phyloP scores from a whole-genome alignment of 2,888 invertebrate genomes.

The Germaria angustata region DNA sequence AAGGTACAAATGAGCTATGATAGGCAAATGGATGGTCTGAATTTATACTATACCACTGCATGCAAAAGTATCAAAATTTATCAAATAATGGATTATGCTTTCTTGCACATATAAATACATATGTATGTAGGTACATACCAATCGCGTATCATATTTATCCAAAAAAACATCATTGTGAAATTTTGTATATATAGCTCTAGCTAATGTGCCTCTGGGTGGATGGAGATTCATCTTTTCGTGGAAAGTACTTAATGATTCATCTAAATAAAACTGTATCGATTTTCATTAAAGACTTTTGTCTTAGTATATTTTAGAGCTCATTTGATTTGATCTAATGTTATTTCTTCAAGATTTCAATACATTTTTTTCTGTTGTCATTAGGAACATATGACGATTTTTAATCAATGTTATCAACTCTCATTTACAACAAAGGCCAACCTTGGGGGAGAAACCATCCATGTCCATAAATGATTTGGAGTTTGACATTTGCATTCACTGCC shows the following conservation, averaged over 20 bases:
- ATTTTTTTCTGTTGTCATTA: neutral
- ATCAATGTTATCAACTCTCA: neutral
- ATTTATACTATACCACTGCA: constrained; percentile 78
- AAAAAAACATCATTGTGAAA: constrained; percentile 79
- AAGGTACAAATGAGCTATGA: constrained; percentile 77
- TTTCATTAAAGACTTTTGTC: neutral
- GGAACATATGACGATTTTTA: neutral
- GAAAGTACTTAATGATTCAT: neutral
- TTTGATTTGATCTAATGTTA: neutral
- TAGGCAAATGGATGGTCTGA: constrained; percentile 74
- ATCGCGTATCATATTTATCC: constrained; percentile 78
- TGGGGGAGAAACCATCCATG: no score
- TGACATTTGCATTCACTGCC: no score
- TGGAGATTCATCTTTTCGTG: constrained; percentile 72
- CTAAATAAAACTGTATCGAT: constrained; percentile 1
- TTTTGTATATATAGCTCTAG: constrained; percentile 79
- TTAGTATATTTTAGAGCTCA: neutral
- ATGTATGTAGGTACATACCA: constrained; percentile 71
- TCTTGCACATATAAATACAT: no score
- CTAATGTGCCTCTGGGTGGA: constrained; percentile 78
- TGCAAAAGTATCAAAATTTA: constrained; percentile 40
- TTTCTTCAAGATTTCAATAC: neutral
- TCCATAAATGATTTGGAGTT: no score
- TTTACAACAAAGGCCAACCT: no score
- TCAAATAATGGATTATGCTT: neutral